Evolutionary conservation across 1,140 invertebrate species (phyloP).

Genomic region (Coelopa frigida): DNA sequence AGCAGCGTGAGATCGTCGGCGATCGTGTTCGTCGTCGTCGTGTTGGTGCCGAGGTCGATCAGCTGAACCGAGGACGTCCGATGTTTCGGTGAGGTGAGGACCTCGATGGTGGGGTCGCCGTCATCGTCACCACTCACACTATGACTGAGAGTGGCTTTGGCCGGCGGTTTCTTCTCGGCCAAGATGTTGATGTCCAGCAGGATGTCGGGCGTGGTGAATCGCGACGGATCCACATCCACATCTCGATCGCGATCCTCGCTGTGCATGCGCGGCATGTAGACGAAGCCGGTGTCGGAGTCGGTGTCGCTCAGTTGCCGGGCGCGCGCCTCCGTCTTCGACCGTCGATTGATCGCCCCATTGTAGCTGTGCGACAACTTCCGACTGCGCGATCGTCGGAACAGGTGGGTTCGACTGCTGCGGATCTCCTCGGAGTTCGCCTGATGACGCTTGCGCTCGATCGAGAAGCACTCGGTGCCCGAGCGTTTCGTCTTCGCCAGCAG

Average conservation of each 20-base stretch:
- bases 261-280: slow-evolving; percentile 15
- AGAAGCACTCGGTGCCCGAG: slow-evolving; percentile 36
- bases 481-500: slow-evolving; percentile 37
- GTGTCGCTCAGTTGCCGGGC: slow-evolving; percentile 37
- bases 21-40: slow-evolving; percentile 12
- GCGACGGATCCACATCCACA: slow-evolving; percentile 3
- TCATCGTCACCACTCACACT: not conserved
- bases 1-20: slow-evolving; percentile 33
- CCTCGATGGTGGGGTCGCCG: too few species aligned
- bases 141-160: too few species aligned
- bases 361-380: slow-evolving; percentile 41
- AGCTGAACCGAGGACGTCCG: slow-evolving; percentile 20
- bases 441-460: slow-evolving; percentile 34
- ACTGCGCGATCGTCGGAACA: slow-evolving; percentile 34
- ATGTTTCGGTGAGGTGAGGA: not conserved
- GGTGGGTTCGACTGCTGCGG: slow-evolving; percentile 20
- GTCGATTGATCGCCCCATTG: slow-evolving; percentile 28
- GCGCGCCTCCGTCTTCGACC: slow-evolving; percentile 29
- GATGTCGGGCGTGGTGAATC: slow-evolving; percentile 39
- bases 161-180: slow-evolving; percentile 16
- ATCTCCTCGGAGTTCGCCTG: slow-evolving; percentile 34
- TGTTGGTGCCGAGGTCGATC: slow-evolving; percentile 27
- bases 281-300: slow-evolving; percentile 21
- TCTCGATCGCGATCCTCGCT: slow-evolving; percentile 13
- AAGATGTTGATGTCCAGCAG: slow-evolving; percentile 40